Conservation (phyloP, 92 coral and sea anemone genomes). For the Zoanthus gigantus region DNA sequence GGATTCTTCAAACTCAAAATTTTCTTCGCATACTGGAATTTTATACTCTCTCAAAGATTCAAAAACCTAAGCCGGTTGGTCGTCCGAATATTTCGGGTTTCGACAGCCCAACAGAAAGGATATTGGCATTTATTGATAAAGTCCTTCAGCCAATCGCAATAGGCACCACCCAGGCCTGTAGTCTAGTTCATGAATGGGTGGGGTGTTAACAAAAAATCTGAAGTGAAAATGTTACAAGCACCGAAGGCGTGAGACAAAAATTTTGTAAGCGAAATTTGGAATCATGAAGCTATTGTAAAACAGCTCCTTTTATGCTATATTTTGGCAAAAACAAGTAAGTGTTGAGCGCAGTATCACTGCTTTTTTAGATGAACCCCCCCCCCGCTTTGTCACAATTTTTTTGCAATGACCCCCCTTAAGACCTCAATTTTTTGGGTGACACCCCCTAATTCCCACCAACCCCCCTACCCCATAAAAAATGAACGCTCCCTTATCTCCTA, state of each 20-base stretch:
- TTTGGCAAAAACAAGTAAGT: constrained; percentile 31
- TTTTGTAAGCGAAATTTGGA: constrained; percentile 18
- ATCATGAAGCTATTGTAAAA: constrained; percentile 28
- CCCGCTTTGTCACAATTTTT: constrained; percentile 5
- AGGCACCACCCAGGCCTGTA: constrained; percentile 33
- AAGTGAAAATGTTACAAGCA: constrained; percentile 25
- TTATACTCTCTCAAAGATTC: constrained; percentile 28
- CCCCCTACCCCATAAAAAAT: constrained; percentile 25
- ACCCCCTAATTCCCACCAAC: constrained; percentile 28
- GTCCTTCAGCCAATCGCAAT: constrained; percentile 19
- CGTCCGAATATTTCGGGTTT: constrained; percentile 21
- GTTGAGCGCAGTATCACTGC: constrained; percentile 27
- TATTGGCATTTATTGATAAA: constrained; percentile 25
- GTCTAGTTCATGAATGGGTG: constrained; percentile 11
- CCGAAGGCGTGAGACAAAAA: constrained; percentile 20
- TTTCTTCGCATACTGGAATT: constrained; percentile 30
- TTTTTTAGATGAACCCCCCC: constrained; percentile 29
- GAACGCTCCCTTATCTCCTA: constrained; percentile 21
- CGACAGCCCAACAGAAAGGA: constrained; percentile 28
- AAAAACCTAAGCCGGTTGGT: constrained; percentile 21
- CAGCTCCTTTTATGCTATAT: constrained; percentile 32
- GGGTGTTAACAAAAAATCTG: constrained; percentile 28
- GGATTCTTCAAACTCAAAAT: constrained; percentile 23
- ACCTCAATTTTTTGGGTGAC: constrained; percentile 28
- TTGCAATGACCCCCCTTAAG: constrained; percentile 11